Evolutionary conservation across 2,888 invertebrate species (phyloP), one percentile per base, ranked within the genome.

Genomic region (Gordius sp.): DNA sequence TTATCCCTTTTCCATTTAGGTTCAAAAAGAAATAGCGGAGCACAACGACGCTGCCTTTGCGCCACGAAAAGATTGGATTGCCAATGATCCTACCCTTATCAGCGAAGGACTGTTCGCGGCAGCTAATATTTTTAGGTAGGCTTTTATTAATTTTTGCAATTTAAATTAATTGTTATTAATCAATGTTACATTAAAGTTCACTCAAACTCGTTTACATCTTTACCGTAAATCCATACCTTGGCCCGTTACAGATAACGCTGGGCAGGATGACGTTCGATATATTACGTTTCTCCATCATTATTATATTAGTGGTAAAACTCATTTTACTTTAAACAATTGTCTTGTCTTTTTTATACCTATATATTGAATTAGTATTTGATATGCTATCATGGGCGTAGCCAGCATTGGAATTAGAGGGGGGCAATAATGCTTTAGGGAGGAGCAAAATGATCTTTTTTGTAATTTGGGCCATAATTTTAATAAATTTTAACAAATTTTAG

Each of bases 51-150:
- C 82, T 0, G 71, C 75, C 77, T 77, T 78, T 65, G 74, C 79
- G 62, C 79, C 80, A 56, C 76, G 91, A 59, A 82, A 84, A 69
- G 75, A 84, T 63, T 93, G 93, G 91, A 86, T 91, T 71, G 81
- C 89, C 2, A 91, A 86, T 82, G 93, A 93, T 71, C 93, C 93
- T 20, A 91, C 89, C 80, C 76, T 93, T 63, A 82, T 91, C 28
- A 83, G 86, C 26, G 87, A 87, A 71, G 87, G 86, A 28, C 76
- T 93, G 57, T 93, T 93, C 73, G 91, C 93, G 18, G 87, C 91
- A 20, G 93, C 93, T 62, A 97, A 93, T 73, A 93, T 93, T 71
- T 85, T 82, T 67, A 81, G 81, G 77, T 78, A 63, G 61, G 58
- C n/a, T 8, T 47, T 47, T 33, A 33, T 8, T 56, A 53, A 23